These are phyloP conservation scores for Nixonia krombeini DNA, from an alignment of 1,140 invertebrate species.

Conservation along the genomic window DNA sequence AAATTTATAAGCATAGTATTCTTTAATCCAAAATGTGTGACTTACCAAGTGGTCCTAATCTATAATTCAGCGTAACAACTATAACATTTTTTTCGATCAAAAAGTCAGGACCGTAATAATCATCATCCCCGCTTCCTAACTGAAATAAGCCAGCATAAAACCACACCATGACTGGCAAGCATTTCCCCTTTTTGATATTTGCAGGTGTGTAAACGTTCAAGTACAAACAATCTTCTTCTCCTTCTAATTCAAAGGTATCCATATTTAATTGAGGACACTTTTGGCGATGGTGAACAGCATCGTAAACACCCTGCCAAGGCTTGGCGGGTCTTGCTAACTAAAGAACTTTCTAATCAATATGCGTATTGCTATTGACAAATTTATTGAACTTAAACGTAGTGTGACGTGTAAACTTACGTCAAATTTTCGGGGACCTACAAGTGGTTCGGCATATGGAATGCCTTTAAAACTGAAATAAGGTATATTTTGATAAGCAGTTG, in stretches of 20 bases:
- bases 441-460: conserved; percentile 73
- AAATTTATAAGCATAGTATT: neutral
- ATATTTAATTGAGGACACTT: conserved; percentile 66
- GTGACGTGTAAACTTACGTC: conserved; percentile 67
- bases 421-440: conserved; percentile 77
- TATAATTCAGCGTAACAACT: conserved; percentile 79
- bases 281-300: conserved; percentile 74
- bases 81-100: conserved; percentile 76
- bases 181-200: conserved; percentile 45
- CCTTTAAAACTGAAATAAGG: conserved; percentile 73
- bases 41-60: conserved; percentile 75
- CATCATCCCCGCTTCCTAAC: conserved; percentile 72
- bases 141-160: conserved; percentile 70
- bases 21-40: neutral
- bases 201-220: conserved; percentile 79
- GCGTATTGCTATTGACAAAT: too few species aligned
- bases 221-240: conserved; percentile 81
- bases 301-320: conserved; percentile 75
- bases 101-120: conserved; percentile 74
- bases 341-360: neutral
- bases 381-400: too few species aligned
- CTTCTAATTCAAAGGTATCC: conserved; percentile 48
- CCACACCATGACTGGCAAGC: conserved; percentile 75
- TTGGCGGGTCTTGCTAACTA: conserved; percentile 75
- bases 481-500: conserved; percentile 41